Evolutionary conservation across 2,797 vertebrate genomes (phyloP), one percentile per base, ranked within the genome.

Genomic region (Enteromius paludinosus): DNA sequence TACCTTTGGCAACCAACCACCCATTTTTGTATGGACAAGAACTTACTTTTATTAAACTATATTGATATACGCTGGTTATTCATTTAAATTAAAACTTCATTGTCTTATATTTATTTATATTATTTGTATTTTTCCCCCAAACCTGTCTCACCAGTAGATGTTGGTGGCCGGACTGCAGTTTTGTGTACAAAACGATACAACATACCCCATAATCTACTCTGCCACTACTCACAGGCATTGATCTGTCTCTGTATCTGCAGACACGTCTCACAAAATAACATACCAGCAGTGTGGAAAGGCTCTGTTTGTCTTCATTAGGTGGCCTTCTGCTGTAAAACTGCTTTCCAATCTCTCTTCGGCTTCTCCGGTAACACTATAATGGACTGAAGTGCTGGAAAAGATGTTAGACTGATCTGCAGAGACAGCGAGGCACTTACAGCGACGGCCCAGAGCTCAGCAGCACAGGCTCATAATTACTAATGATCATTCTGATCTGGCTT

Each of bases 151-250:
- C 96, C 96, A 89, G 25, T 96, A 96, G 90, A 97, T 97, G 96
- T 88, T 97, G 78, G 94, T 96, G 95, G 94, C 95, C 2, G 93
- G 94, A 74, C 93, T 96, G 84, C 96, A 96, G 89, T 96, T 96
- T 89, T 96, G 93, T 74, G 95, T 95, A 96, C 89, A 95, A 90
- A 87, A 93, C 91, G 49, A 95, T 96, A 89, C 95, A 94, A 92
- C 23, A 54, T 74, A 3, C 1, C 82, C 78, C 2, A 3, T 4
- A 17, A 76, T 82, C 54, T 28, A 23, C 68, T 61, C 33, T 11
- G 47, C 72, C 28, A 49, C 33, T 20, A 52, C 35, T 71, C 33
- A 6, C 15, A 52, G 17, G 17, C 73, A 78, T 70, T 78, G n/a
- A 54, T 81, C 61, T 41, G 23, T 68, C 49, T 78, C 59, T 76